Conservation (phyloP, 2,113 vertebrate species). For the Alces alces region DNA sequence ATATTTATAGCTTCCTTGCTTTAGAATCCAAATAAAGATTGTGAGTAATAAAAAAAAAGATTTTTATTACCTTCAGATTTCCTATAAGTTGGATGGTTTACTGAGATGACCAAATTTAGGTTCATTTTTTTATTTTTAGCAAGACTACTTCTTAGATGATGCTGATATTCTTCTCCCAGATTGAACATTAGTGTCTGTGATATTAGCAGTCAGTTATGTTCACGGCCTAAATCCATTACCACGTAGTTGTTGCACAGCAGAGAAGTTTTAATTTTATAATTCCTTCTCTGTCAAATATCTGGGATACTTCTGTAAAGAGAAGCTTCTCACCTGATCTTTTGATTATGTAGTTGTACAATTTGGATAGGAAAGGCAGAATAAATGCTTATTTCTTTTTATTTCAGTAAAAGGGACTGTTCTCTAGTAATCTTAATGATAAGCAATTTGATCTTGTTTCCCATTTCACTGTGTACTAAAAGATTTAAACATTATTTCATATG, state of each 20-base stretch:
- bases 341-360: background rate
- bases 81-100: background rate
- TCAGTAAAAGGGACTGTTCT: background rate
- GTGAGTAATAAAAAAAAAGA: background rate
- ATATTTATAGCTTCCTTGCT: background rate
- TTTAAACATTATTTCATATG: background rate
- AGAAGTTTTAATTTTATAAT: background rate
- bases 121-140: constrained; percentile 1
- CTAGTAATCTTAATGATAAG: background rate
- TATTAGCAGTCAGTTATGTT: background rate
- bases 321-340: background rate
- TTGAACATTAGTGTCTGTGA: background rate
- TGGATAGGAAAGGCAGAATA: background rate
- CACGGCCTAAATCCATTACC: background rate
- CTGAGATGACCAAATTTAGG: background rate
- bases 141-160: background rate
- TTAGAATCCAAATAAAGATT: background rate
- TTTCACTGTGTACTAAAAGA: background rate
- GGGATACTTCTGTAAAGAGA: background rate
- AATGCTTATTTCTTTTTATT: background rate
- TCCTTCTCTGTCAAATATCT: background rate
- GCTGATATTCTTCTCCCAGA: background rate
- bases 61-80: background rate
- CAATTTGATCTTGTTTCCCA: background rate
- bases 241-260: background rate